phyloP scores from a whole-genome alignment of 2,888 invertebrate species.

The Drosophila subquinaria region DNA sequence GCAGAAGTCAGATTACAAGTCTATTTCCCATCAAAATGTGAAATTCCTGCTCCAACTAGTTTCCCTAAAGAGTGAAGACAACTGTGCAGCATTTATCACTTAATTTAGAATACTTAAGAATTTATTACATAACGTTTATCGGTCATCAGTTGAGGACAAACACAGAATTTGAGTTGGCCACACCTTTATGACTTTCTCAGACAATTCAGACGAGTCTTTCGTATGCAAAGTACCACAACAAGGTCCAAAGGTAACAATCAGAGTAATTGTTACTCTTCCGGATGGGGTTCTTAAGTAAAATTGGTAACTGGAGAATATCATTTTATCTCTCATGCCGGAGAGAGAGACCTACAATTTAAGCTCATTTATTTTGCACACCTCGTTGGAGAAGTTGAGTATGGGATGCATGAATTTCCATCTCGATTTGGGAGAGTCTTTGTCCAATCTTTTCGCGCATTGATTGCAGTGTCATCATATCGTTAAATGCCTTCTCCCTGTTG shows the following conservation, averaged over 20 bases:
- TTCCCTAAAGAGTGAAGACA: background rate
- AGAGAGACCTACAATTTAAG: constrained; percentile 27
- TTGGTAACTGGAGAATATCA: constrained; percentile 20
- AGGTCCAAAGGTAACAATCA: constrained; percentile 33
- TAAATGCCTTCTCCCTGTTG: constrained; percentile 25
- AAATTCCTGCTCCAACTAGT: background rate
- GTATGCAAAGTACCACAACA: constrained; percentile 30
- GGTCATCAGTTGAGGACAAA: constrained; percentile 22
- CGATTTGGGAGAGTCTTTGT: constrained; percentile 31
- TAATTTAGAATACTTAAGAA: constrained; percentile 22
- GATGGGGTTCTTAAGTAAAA: constrained; percentile 24
- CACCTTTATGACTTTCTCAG: constrained; percentile 18
- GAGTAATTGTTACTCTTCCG: constrained; percentile 37
- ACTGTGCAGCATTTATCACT: constrained; percentile 17
- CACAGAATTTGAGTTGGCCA: constrained; percentile 27
- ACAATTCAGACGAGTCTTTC: background rate
- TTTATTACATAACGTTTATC: constrained; percentile 37
- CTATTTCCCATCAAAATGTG: too few species aligned
- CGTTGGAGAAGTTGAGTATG: constrained; percentile 16
- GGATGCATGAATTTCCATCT: constrained; percentile 40
- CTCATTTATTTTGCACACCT: constrained; percentile 27
- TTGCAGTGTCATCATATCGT: constrained; percentile 42
- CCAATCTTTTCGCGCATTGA: constrained; percentile 39
- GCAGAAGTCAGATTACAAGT: too few species aligned
- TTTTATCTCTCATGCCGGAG: background rate